Evolutionary conservation across 2,888 invertebrate genomes (phyloP), one percentile per base, ranked within the genome.

Genomic region (Athetis lepigone): DNA sequence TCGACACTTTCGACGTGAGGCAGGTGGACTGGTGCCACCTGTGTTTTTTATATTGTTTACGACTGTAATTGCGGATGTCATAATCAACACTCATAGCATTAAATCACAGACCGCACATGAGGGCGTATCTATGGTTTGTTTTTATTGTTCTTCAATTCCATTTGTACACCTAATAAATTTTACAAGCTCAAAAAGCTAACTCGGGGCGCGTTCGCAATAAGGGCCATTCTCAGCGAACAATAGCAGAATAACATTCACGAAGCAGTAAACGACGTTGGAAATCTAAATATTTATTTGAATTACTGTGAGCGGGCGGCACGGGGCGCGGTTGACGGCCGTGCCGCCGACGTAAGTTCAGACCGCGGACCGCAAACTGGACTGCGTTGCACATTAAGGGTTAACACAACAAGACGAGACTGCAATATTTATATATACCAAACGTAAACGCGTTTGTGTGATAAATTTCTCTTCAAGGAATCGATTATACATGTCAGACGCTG

Each of bases 221-320:
- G 79, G 77, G 66, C 80, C 80, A 80, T 81, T 79, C 79, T 69
- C 70, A 61, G 78, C 67, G 75, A 87, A 88, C 88, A 88, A 89
- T 88, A 82, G 87, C 78, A 56, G 81, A 81, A 85, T 83, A 88
- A 83, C 85, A 84, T 86, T 82, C 80, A 79, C 82, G 58, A 77
- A 78, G 80, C 85, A 85, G 81, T 84, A 86, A 87, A 84, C 79
- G 83, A 81, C 81, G 84, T 80, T 82, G 75, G 68, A 78, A 88
- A 88, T 87, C 85, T 87, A 88, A 88, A 88, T 88, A 85, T 87
- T 87, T 88, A 87, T 88, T 87, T 87, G 86, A 86, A 84, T 86
- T 84, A 84, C 79, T 72, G 75, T 64, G 78, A 75, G 74, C 80
- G 74, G 64, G 71, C 64, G 70, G 77, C 64, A 64, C 58, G 71